phyloP scores from a whole-genome alignment of 2,888 invertebrate genomes.

The Melieria crassipennis region DNA sequence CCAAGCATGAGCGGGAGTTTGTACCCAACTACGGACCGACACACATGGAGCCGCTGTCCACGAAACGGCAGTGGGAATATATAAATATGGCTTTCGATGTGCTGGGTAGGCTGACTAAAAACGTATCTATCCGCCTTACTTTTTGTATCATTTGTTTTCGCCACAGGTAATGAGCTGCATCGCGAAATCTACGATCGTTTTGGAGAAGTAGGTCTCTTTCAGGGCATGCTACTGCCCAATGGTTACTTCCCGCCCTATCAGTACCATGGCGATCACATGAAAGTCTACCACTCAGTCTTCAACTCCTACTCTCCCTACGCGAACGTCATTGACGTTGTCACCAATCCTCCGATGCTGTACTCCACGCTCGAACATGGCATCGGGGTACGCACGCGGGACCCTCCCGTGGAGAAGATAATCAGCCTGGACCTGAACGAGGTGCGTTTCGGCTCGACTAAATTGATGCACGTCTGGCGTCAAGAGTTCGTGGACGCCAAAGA shows the following conservation, averaged over 20 bases:
- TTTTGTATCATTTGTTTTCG: neutral
- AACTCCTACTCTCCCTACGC: conserved; percentile 85
- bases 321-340: conserved; percentile 73
- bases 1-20: conserved; percentile 69
- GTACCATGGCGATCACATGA: conserved; percentile 82
- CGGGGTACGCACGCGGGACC: conserved; percentile 74
- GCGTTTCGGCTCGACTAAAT: conserved; percentile 80
- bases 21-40: conserved; percentile 58
- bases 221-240: conserved; percentile 78
- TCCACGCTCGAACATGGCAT: conserved; percentile 72
- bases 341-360: conserved; percentile 73
- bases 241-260: conserved; percentile 77
- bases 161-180: conserved; percentile 62
- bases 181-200: conserved; percentile 88
- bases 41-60: conserved; percentile 52
- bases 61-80: conserved; percentile 58
- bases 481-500: conserved; percentile 75
- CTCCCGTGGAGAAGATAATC: conserved; percentile 69
- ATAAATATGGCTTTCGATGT: conserved; percentile 84
- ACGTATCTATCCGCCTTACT: neutral
- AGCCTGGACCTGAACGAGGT: conserved; percentile 73
- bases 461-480: conserved; percentile 81
- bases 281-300: conserved; percentile 83
- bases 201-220: conserved; percentile 87
- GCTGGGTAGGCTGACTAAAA: conserved; percentile 63